Evolutionary conservation across 2,113 vertebrate genomes (phyloP).

Genomic region (Deroptyus accipitrinus): DNA sequence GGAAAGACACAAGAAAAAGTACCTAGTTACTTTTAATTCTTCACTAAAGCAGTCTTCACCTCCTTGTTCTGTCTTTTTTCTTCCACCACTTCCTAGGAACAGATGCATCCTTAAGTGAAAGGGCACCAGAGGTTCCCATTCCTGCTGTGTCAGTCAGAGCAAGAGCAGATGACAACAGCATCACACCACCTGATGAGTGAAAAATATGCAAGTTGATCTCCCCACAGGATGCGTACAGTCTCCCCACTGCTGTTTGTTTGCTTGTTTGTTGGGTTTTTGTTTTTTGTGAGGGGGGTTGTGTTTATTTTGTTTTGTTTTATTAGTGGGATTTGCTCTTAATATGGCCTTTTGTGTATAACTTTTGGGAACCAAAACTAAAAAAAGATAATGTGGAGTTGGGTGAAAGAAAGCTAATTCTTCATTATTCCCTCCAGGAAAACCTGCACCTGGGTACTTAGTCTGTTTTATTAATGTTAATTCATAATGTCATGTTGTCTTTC

Average conservation of each 20-base stretch:
- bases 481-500: background rate
- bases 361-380: background rate
- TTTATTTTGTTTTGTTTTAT: background rate
- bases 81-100: background rate
- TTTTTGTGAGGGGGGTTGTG: background rate
- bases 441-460: background rate
- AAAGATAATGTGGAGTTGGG: background rate
- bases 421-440: background rate
- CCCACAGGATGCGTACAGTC: background rate
- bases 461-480: background rate
- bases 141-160: background rate
- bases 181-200: background rate
- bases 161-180: background rate
- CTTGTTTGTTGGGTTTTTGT: background rate
- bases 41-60: accelerated
- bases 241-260: background rate
- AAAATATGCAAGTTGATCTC: background rate
- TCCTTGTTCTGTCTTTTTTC: background rate
- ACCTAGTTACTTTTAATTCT: background rate
- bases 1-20: background rate
- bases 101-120: background rate
- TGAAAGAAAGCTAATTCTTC: background rate
- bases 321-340: background rate
- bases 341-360: background rate
- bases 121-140: background rate